Evolutionary conservation across 1,140 invertebrate genomes (phyloP), one percentile per base, ranked within the genome.

Genomic region (Drosophila leontia): DNA sequence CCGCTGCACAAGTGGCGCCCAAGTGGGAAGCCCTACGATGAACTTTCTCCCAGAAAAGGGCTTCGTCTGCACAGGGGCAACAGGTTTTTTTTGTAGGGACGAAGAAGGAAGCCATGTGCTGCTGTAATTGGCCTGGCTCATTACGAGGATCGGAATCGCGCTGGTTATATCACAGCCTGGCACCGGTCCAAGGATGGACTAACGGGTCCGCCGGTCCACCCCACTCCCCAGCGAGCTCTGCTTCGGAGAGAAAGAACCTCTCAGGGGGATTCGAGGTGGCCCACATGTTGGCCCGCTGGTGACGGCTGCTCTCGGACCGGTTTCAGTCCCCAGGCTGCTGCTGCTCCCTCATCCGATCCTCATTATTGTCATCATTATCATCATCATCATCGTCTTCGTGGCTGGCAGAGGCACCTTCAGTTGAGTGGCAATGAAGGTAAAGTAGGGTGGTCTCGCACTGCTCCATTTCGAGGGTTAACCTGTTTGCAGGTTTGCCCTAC

Each of bases 401-500:
- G 50, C 61, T 8, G 34, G 41, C 15, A 32, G 8, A 82, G 59
- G 83, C 76, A 80, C 65, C 71, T 78, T 70, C 80, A 76, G 72
- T 61, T 88, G 74, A 75, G 79, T 87, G 79, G 83, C 83, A 86
- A 80, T 87, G 83, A 90, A 81, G 80, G 59, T 64, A 78, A 90
- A 81, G 85, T 90, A 88, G 85, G 84, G 85, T 88, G 80, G 77
- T 29, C 26, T 29, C 26, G 26, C 23, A 23, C 23, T 23, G 23
- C 26, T 88, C 84, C 84, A 88, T 88, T 90, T 88, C 81, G 63
- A 69, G 69, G 81, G 51, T 35, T 78, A 90, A 90, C 84, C 84
- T 88, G 85, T 90, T 88, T 87, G 19, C 17, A 13, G 37, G 53
- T 9, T n/a, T 75, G 32, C 55, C 45, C 75, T 77, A 37, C 72